Conservation (phyloP, 2,113 vertebrate species). For the Genyomyrus donnyi region DNA sequence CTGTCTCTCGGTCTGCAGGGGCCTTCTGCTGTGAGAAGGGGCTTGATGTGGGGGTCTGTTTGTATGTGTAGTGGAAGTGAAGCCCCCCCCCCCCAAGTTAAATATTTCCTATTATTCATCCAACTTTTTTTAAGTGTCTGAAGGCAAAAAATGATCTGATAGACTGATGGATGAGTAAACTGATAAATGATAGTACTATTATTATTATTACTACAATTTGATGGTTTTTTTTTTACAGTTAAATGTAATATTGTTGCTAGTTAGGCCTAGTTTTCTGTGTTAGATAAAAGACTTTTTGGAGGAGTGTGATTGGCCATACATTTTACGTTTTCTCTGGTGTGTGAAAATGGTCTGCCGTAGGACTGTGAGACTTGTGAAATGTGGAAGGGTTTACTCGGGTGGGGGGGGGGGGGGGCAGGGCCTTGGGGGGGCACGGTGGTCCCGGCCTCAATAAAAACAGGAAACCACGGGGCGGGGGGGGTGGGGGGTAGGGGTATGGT, state of each 20-base stretch:
- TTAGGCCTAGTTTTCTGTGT: not conserved
- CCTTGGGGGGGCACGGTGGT: not conserved
- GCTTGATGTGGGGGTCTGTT: not conserved
- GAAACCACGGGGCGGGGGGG: too few relatives aligned
- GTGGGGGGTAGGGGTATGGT: too few relatives aligned
- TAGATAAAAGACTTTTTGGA: not conserved
- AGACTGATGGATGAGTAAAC: not conserved
- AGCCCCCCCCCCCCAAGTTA: not conserved
- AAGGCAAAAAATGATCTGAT: not conserved
- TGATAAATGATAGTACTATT: not conserved
- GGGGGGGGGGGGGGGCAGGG: slow-evolving; percentile 18
- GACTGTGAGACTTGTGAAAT: not conserved
- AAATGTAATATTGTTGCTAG: not conserved
- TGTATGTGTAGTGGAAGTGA: not conserved
- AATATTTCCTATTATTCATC: not conserved
- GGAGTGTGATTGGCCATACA: not conserved
- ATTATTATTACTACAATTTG: not conserved
- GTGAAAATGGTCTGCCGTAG: not conserved
- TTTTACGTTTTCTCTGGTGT: not conserved
- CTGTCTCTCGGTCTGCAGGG: not conserved
- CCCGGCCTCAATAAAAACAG: slow-evolving; percentile 42
- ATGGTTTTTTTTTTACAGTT: not conserved
- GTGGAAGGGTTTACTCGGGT: slow-evolving; percentile 28
- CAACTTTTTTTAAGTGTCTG: not conserved
- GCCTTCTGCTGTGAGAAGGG: not conserved